phyloP scores from a whole-genome alignment of 2,797 vertebrate genomes.

The Macroramphosus scolopax region DNA sequence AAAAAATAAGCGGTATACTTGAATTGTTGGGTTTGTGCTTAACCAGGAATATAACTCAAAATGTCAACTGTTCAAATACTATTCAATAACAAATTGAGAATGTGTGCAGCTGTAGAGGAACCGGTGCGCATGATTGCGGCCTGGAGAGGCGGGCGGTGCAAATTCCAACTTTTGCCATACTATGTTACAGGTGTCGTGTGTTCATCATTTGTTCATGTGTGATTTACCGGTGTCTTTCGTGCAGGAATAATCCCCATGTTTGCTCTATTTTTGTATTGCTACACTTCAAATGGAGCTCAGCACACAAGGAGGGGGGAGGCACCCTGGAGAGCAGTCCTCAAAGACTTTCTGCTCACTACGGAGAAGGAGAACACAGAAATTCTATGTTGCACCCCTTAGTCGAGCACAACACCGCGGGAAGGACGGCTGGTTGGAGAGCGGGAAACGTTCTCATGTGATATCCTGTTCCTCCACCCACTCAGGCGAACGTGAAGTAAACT shows the following conservation, averaged over 20 bases:
- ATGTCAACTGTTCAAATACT: conserved; percentile 9
- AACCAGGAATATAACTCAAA: conserved; percentile 22
- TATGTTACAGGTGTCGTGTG: conserved; percentile 6
- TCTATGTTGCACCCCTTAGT: conserved; percentile 42
- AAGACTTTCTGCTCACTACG: conserved; percentile 53
- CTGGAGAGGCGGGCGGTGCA: conserved; percentile 4
- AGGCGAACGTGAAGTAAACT: conserved; percentile 53
- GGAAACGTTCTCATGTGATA: conserved; percentile 43
- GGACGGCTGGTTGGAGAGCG: conserved; percentile 41
- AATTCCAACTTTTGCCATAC: conserved; percentile 46
- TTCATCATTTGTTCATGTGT: conserved; percentile 37
- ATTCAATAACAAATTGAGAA: conserved; percentile 7
- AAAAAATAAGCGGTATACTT: conserved; percentile 38
- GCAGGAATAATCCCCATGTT: conserved; percentile 56
- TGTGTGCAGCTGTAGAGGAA: conserved; percentile 1
- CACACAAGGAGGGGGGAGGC: conserved; percentile 33
- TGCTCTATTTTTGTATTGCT: conserved; percentile 67
- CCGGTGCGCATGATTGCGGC: conserved; percentile 8
- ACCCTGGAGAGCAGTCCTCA: conserved; percentile 60
- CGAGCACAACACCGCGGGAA: conserved; percentile 41
- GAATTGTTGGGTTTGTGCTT: conserved; percentile 65
- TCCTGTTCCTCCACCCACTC: conserved; percentile 40
- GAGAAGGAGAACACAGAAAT: conserved; percentile 45
- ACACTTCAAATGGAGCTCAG: conserved; percentile 64
- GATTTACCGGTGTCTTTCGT: conserved; percentile 46